Conservation (phyloP, 2,797 vertebrate genomes). For the Martes flavigula region DNA sequence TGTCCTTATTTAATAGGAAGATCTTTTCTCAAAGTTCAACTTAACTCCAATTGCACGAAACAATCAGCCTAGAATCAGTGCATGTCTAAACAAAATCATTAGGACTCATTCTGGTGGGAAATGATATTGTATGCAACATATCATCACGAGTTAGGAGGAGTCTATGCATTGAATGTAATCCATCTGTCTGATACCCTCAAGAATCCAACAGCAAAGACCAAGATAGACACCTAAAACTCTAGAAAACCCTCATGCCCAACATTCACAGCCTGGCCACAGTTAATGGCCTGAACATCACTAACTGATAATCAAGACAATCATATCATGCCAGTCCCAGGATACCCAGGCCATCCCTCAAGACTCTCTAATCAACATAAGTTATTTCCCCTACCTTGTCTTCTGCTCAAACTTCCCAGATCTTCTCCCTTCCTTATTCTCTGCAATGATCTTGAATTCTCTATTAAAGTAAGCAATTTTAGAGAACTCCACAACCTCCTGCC, state of each 20-base stretch:
- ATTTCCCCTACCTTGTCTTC: background rate
- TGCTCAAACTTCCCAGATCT: background rate
- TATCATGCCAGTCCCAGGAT: background rate
- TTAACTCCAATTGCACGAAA: background rate
- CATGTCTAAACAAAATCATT: background rate
- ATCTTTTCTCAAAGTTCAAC: background rate
- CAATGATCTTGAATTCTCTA: background rate
- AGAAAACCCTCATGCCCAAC: background rate
- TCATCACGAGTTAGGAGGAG: background rate
- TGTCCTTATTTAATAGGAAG: background rate
- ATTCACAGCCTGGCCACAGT: background rate
- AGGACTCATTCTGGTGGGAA: background rate
- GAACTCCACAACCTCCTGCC: background rate
- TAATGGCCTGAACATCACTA: background rate
- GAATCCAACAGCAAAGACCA: background rate
- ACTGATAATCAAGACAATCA: background rate
- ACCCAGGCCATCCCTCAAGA: background rate
- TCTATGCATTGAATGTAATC: background rate
- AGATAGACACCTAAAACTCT: background rate
- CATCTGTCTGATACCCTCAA: background rate
- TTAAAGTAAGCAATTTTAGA: background rate
- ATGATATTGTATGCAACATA: background rate
- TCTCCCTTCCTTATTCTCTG: background rate
- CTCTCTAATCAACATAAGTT: background rate
- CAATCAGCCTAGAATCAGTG: background rate